phyloP scores from a whole-genome alignment of 2,113 vertebrate genomes.

The Sciurus niger region DNA sequence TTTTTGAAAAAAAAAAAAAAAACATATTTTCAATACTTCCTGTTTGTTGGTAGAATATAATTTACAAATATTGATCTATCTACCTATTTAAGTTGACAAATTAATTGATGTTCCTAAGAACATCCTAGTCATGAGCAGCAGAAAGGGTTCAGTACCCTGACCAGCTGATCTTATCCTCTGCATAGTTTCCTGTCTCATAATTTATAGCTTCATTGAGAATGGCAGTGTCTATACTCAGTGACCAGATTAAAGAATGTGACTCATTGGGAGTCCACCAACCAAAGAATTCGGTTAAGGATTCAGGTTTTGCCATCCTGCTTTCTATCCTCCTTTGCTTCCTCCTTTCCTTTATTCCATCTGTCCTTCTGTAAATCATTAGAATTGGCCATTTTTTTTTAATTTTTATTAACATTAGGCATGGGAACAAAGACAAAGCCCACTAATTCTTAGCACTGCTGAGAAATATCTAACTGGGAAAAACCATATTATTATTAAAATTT shows the following conservation, averaged over 20 bases:
- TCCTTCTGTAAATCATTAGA: not conserved
- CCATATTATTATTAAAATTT: not conserved
- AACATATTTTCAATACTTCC: not conserved
- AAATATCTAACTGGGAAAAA: not conserved
- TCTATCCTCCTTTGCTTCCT: not conserved
- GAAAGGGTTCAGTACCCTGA: not conserved
- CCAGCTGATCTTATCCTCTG: not conserved
- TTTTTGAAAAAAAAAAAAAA: not conserved
- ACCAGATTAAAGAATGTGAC: not conserved
- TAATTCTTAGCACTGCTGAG: not conserved
- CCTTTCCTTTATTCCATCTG: not conserved
- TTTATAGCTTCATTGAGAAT: not conserved
- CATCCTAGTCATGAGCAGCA: not conserved
- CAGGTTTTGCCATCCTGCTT: not conserved
- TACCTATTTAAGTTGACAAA: not conserved
- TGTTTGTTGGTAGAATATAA: not conserved
- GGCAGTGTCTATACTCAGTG: not conserved
- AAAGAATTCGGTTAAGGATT: not conserved
- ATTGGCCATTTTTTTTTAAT: not conserved
- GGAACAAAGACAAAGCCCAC: not conserved
- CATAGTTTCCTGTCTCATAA: not conserved
- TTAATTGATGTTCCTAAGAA: not conserved
- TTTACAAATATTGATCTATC: not conserved
- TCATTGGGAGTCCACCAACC: not conserved
- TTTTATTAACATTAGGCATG: not conserved